Percentiles rank a stretch among this genome's conserved stretches.
phyloP scores from a whole-genome alignment of 2,113 vertebrate species.

The Alces alces region DNA sequence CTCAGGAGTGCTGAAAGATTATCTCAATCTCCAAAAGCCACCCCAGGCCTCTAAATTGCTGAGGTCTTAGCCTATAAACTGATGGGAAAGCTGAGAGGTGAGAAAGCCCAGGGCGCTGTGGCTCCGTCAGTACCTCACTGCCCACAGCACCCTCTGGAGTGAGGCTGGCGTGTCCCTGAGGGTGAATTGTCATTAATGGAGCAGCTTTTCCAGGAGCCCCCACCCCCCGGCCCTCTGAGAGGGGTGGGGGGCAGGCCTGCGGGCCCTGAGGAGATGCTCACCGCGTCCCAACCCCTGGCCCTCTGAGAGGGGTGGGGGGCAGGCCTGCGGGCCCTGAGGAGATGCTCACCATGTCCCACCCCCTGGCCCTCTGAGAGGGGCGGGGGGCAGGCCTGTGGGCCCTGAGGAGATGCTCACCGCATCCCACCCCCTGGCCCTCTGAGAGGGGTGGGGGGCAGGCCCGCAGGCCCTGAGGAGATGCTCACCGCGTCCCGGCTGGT shows the following conservation, averaged over 20 bases:
- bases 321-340: background rate
- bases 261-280: too few species aligned
- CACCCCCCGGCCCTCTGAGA: background rate
- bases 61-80: background rate
- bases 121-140: background rate
- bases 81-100: background rate
- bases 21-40: background rate
- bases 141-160: background rate
- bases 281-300: background rate
- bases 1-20: background rate
- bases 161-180: background rate
- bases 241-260: background rate
- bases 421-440: background rate
- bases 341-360: slow-evolving; percentile 89
- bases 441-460: background rate
- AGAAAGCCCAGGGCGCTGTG: background rate
- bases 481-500: slow-evolving; percentile 97
- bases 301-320: background rate
- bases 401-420: too few species aligned
- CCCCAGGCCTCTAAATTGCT: background rate
- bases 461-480: background rate
- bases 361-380: background rate
- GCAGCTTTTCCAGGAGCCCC: background rate
- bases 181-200: background rate
- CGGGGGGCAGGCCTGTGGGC: background rate